A percentile compares a stretch with the other conserved stretches of the same genome.
These are phyloP conservation scores for Brachyopa scutellaris DNA, from an alignment of 2,888 invertebrate species.

Conservation along the genomic window DNA sequence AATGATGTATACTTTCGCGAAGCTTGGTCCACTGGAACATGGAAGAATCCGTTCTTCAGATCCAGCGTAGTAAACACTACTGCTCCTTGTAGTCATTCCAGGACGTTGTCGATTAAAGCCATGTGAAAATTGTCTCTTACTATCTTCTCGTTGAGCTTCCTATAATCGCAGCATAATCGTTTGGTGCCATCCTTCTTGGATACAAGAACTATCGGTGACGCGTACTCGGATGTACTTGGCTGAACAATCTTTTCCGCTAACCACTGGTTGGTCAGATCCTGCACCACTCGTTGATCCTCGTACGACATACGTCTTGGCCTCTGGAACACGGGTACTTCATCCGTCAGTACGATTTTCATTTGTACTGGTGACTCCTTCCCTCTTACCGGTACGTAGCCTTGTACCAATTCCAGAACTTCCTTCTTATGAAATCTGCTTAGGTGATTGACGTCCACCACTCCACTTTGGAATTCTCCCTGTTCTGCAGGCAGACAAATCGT, in stretches of 20 bases:
- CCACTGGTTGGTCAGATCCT: neutral
- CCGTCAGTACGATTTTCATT: constrained; percentile 14
- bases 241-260: constrained; percentile 13
- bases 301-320: constrained; percentile 17
- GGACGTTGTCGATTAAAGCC: constrained; percentile 17
- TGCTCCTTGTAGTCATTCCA: constrained; percentile 38
- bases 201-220: too few relatives aligned
- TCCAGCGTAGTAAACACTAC: constrained; percentile 55
- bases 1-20: constrained; percentile 60
- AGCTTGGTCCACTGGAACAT: constrained; percentile 51
- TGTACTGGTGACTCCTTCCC: constrained; percentile 4
- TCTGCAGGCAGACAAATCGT: neutral
- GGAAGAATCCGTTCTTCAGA: constrained; percentile 64
- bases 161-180: constrained; percentile 36
- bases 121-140: constrained; percentile 19
- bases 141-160: constrained; percentile 11
- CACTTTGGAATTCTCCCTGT: constrained; percentile 1
- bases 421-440: neutral
- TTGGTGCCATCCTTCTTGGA: constrained; percentile 47
- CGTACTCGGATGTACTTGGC: constrained; percentile 11
- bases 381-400: neutral
- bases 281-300: neutral
- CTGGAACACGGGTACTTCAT: constrained; percentile 6
- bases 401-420: neutral
- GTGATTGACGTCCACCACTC: constrained; percentile 2